Base-by-base conservation (phyloP, 2,113 vertebrate species). In the Nerophis lumbriciformis region DNA sequence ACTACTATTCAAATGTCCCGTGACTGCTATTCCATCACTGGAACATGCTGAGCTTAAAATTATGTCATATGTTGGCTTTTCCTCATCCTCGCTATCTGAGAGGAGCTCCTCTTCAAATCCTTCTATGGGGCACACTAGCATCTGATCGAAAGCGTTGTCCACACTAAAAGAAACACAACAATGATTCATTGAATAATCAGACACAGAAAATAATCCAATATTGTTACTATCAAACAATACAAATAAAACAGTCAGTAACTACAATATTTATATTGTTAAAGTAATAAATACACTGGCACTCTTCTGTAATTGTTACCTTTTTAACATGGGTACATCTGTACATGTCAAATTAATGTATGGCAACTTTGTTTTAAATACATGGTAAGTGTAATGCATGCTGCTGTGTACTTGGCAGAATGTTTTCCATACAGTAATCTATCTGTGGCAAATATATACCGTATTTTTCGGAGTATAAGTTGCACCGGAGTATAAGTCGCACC, bases 101-200 rank as follows among this genome's bases (percentile, higher is more conserved):
- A 57, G 44, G 55, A 57, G 55, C 55, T 57, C 55, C 16, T 57
- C 55, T 44, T 57, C 55, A 57, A 57, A 57, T 45, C 55, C 55
- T 57, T 57, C 55, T 12, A 57, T 57, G 6, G 38, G 55, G 55
- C 55, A 57, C n/a, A 57, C 55, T 3, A 57, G 37, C 55, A 57
- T 57, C 12, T 57, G 55, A 57, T 57, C 55, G 21, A 57, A 57
- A 21, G 55, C 55, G 10, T 57, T 57, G 55, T 57, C 55, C 55
- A 21, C 55, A 44, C 55, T 57, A 39, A 21, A 57, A 44, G n/a
- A 57, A 21, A 57, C 12, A 45, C 42, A 45, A 11, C 6, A 44
- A 16, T 19, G n/a, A 8, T 13, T 57, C 55, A 44, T 16, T 6
- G 44, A 57, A 4, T 16, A 19, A 50, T 19, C n/a, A 16, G 49